phyloP scores from a whole-genome alignment of 2,113 vertebrate species.

The Sinocyclocheilus grahami region DNA sequence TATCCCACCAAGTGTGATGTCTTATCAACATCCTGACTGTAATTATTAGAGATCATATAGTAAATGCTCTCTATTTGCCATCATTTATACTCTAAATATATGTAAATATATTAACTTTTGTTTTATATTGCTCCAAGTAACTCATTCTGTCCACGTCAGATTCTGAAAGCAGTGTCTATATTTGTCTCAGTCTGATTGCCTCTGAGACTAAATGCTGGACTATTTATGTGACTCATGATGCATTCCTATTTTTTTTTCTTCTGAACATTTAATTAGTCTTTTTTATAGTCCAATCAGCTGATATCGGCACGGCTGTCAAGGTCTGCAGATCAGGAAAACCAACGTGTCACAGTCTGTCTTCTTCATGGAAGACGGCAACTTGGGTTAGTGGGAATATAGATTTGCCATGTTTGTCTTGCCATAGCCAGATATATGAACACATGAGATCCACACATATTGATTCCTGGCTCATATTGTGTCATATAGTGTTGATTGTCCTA shows the following conservation, averaged over 20 bases:
- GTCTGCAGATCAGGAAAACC: conserved; percentile 56
- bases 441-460: neutral
- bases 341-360: conserved; percentile 66
- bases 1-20: conserved; percentile 72
- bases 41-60: conserved; percentile 4
- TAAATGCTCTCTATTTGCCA: neutral
- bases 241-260: neutral
- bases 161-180: neutral
- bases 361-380: conserved; percentile 71
- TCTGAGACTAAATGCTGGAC: neutral
- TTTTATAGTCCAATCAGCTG: conserved; percentile 60
- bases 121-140: neutral
- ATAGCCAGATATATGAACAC: neutral
- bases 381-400: conserved; percentile 64
- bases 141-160: neutral
- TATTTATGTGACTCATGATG: neutral
- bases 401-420: neutral
- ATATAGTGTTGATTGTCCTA: neutral
- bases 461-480: neutral
- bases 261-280: neutral
- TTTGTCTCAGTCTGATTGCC: neutral
- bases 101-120: neutral
- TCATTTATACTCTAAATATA: neutral
- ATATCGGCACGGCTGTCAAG: conserved; percentile 50
- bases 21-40: neutral